Conservation (phyloP, 2,113 vertebrate species). For the Micromys minutus region DNA sequence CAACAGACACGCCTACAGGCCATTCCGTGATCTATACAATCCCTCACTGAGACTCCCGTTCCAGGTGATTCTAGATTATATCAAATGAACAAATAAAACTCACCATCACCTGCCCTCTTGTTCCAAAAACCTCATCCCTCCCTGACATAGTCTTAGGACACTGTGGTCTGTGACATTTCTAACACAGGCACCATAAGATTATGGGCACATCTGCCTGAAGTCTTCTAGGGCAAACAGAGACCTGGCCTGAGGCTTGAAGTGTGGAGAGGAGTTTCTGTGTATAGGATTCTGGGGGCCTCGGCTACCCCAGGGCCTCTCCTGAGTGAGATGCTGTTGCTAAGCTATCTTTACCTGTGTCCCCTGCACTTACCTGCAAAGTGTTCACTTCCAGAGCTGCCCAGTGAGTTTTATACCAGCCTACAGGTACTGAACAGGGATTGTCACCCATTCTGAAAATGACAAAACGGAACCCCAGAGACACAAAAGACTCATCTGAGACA, state of each 20-base stretch:
- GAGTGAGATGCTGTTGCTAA: neutral
- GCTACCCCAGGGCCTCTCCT: neutral
- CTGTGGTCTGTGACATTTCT: neutral
- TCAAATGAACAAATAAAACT: neutral
- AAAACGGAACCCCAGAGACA: neutral
- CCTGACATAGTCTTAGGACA: neutral
- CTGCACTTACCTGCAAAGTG: accelerated
- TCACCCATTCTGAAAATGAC: neutral
- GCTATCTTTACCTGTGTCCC: neutral
- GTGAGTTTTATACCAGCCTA: neutral
- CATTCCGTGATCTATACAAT: neutral
- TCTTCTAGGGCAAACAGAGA: neutral
- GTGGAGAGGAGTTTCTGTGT: neutral
- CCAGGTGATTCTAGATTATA: neutral
- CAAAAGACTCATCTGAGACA: neutral
- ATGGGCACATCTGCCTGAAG: neutral
- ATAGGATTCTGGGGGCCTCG: neutral
- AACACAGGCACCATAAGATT: neutral
- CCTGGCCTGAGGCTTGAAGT: neutral
- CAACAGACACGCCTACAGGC: neutral
- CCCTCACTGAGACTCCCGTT: neutral
- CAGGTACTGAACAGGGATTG: neutral
- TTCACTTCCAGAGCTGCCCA: neutral
- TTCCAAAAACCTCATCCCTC: neutral
- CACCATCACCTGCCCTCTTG: neutral